Conservation (phyloP, 37 sponge, comb jelly and placozoan species). For the Beroe ovata region DNA sequence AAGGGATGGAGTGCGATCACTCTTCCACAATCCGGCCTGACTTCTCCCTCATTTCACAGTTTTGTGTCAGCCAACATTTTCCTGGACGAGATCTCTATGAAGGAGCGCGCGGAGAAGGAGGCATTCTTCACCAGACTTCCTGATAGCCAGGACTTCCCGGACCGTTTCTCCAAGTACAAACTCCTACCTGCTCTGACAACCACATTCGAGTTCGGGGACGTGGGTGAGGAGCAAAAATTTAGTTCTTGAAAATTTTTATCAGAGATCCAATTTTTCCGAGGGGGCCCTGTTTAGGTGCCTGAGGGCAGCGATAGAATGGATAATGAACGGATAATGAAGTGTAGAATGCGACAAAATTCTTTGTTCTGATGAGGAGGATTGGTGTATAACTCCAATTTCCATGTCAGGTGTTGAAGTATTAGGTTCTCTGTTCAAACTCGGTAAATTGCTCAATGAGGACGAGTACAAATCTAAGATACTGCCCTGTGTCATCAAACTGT, state of each 20-base stretch:
- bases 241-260: neutral
- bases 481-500: slow-evolving; percentile 93
- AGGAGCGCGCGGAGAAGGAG: slow-evolving; percentile 78
- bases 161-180: slow-evolving; percentile 77
- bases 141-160: slow-evolving; percentile 79
- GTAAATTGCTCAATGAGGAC: slow-evolving; percentile 72
- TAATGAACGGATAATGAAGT: too few species aligned
- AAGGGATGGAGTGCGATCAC: too few species aligned
- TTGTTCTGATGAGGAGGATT: too few species aligned
- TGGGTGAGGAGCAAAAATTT: neutral
- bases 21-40: too few species aligned
- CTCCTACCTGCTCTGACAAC: slow-evolving; percentile 85
- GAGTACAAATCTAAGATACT: slow-evolving; percentile 89
- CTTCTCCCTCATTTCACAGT: too few species aligned
- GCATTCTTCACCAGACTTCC: slow-evolving; percentile 76
- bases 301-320: neutral
- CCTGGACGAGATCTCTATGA: slow-evolving; percentile 47
- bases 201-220: slow-evolving; percentile 92
- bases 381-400: too few species aligned
- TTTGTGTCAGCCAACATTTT: slow-evolving; percentile 38
- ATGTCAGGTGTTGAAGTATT: slow-evolving; percentile 79
- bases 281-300: too few species aligned
- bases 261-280: neutral
- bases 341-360: too few species aligned
- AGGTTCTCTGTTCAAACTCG: slow-evolving; percentile 83